Conservation (phyloP, 2,888 invertebrate species). For the Lysandra coridon region DNA sequence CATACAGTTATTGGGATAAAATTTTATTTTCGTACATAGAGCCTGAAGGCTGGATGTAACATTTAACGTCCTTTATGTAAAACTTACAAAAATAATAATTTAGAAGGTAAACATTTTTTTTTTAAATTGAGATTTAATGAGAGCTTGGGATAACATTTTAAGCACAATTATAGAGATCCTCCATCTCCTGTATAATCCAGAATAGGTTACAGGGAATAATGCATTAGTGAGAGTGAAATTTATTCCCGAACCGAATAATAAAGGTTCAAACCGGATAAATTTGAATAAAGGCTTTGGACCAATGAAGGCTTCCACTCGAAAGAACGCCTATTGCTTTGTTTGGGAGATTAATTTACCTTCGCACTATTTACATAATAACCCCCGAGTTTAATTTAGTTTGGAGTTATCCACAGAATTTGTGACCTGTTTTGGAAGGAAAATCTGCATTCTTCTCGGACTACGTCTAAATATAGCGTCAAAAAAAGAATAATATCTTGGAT, state of each 20-base stretch:
- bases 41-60: too few species aligned
- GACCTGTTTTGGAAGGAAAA: not conserved
- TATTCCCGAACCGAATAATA: conserved; percentile 47
- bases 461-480: not conserved
- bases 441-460: not conserved
- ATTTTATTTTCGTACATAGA: too few species aligned
- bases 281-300: conserved; percentile 43
- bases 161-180: not conserved
- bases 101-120: not conserved
- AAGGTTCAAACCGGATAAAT: conserved; percentile 44
- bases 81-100: not conserved
- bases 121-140: not conserved
- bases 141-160: not conserved
- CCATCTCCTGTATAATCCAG: conserved; percentile 7
- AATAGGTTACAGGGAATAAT: conserved; percentile 38
- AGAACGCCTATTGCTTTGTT: conserved; percentile 29
- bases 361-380: conserved; percentile 20
- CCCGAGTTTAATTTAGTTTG: conserved; percentile 2
- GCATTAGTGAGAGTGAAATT: conserved; percentile 46
- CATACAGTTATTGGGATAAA: too few species aligned
- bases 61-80: too few species aligned
- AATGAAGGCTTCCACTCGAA: conserved; percentile 32
- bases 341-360: conserved; percentile 26
- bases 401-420: not conserved
- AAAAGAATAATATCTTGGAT: not conserved